Evolutionary conservation across 2,797 vertebrate species (phyloP).

Genomic region (Champsocephalus gunnari): DNA sequence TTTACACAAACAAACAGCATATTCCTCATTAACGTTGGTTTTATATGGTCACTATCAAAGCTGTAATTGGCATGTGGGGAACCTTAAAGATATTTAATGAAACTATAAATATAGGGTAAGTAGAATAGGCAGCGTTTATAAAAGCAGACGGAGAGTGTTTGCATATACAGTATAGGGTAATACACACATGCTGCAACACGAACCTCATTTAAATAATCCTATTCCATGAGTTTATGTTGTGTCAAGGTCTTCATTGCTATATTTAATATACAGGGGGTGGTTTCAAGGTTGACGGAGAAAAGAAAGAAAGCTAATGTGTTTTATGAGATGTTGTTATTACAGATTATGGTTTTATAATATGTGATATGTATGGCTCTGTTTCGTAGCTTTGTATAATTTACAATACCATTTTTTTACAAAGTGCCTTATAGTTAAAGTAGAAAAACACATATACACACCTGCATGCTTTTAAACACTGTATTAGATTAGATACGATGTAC

Average conservation of each 20-base stretch:
- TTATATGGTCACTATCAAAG: conserved; percentile 21
- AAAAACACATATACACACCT: not conserved
- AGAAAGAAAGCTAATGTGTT: not conserved
- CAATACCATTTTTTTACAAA: not conserved
- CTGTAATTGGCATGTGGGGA: conserved; percentile 15
- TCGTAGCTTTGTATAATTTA: not conserved
- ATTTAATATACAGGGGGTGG: not conserved
- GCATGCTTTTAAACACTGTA: too few relatives aligned
- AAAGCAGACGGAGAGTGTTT: not conserved
- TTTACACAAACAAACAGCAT: conserved; percentile 2
- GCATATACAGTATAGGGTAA: not conserved
- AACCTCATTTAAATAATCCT: not conserved
- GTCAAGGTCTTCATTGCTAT: not conserved
- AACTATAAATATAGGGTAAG: conserved; percentile 2
- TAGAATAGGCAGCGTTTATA: not conserved
- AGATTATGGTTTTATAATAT: not conserved
- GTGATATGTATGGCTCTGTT: not conserved
- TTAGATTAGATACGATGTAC: too few relatives aligned
- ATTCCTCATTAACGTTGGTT: conserved; percentile 31
- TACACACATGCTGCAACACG: conserved; percentile 1
- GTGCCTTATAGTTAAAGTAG: not conserved
- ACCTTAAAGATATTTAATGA: conserved; percentile 18
- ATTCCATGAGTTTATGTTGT: not conserved
- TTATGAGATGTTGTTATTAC: not conserved
- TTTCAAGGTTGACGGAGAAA: not conserved